These are phyloP conservation scores for Calyptommatus sinebrachiatus DNA, from an alignment of 2,113 vertebrate genomes.

Conservation along the genomic window DNA sequence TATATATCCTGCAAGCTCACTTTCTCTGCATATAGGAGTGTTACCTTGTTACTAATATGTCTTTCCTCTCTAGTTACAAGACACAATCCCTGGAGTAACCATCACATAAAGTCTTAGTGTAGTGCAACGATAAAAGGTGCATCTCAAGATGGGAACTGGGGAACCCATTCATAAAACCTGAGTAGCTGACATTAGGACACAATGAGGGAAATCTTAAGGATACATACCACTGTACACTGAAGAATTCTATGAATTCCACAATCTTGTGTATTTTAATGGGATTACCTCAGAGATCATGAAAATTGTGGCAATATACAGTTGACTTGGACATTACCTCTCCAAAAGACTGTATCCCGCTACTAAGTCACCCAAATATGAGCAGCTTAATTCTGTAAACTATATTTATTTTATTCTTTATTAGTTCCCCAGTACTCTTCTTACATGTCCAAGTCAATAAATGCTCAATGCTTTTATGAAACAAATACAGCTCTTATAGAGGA, in stretches of 20 bases:
- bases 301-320: background rate
- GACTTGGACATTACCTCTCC: background rate
- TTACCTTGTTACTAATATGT: conserved; percentile 27
- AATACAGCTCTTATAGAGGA: background rate
- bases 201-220: conserved; percentile 39
- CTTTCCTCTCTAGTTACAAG: conserved; percentile 5
- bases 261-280: background rate
- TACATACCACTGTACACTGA: conserved; percentile 30
- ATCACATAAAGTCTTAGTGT: conserved; percentile 40
- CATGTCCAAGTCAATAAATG: background rate
- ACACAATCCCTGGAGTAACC: conserved; percentile 26
- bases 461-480: background rate
- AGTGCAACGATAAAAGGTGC: conserved; percentile 19
- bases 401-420: conserved; percentile 11
- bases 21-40: background rate
- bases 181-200: conserved; percentile 58
- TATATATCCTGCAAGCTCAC: conserved; percentile 9
- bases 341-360: conserved; percentile 19
- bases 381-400: background rate
- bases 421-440: background rate
- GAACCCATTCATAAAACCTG: conserved; percentile 5
- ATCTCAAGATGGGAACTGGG: conserved; percentile 6
- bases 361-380: background rate
- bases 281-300: background rate
- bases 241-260: background rate